Evolutionary conservation across 2,797 vertebrate genomes (phyloP), one percentile per base, ranked within the genome.

Genomic region (Gallinago nigripennis): DNA sequence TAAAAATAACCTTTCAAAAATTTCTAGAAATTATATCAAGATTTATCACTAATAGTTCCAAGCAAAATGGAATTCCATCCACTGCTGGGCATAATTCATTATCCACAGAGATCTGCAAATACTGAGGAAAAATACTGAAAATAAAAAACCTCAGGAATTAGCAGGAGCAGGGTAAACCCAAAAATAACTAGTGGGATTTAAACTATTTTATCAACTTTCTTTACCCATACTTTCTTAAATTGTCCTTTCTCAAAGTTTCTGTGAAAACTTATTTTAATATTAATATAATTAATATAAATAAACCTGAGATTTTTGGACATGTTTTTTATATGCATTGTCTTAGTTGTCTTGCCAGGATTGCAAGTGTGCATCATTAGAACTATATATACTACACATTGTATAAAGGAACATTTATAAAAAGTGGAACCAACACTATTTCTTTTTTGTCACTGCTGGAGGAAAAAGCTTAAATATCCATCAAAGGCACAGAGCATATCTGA

Each of bases 401-500:
- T 24, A 80, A 94, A 82, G 11, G 23, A 77, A 60, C 23, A 33
- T 64, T 87, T 61, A 71, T 75, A 65, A 85, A 37, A 71, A 58
- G 31, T 57, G 48, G 61, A 78, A 72, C 78, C 45, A 90, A 83
- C 21, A 8, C 18, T 65, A 50, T 83, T 90, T 91, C 19, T 75
- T 50, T 69, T 86, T 82, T 84, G 19, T 27, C n/a, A 77, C 18
- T 87, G 25, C 39, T 88, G 33, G 17, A 91, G 41, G 17, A 69
- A 86, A 86, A 92, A 82, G 64, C 35, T 90, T 90, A 95, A 95
- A 94, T 73, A 79, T 68, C 31, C 31, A 86, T 88, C 64, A 85
- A 94, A 94, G 60, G 60, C 82, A 77, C 2, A 41, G 35, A 69
- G 72, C 50, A 57, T 68, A 75, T 51, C 58, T 95, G 88, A 92